These are phyloP conservation scores for Petrophora chlorosata DNA, from an alignment of 2,888 invertebrate genomes.

Conservation along the genomic window DNA sequence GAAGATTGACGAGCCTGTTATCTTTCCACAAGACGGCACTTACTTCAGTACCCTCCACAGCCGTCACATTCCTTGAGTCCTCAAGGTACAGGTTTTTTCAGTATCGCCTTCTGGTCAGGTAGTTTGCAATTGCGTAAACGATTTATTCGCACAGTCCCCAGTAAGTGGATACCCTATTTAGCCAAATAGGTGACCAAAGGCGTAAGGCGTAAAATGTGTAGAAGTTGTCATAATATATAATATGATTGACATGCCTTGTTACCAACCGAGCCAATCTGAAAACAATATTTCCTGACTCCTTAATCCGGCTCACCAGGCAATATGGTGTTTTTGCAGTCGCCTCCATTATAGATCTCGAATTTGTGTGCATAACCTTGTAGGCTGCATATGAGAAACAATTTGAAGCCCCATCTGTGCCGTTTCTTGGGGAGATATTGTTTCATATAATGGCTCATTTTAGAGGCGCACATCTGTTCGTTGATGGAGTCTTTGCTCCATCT, in stretches of 20 bases:
- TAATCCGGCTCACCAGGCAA: conserved; percentile 45
- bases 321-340: conserved; percentile 37
- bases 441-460: conserved; percentile 44
- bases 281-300: conserved; percentile 43
- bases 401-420: conserved; percentile 49
- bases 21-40: conserved; percentile 51
- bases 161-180: conserved; percentile 40
- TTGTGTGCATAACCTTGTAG: conserved; percentile 37
- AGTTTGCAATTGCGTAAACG: conserved; percentile 45
- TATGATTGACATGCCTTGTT: conserved; percentile 44
- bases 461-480: conserved; percentile 48
- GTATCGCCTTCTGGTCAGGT: conserved; percentile 26
- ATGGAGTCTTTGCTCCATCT: no score
- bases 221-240: conserved; percentile 35
- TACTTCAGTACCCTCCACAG: conserved; percentile 42
- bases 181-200: conserved; percentile 41
- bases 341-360: conserved; percentile 43
- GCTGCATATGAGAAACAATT: conserved; percentile 43
- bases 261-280: conserved; percentile 42
- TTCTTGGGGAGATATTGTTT: conserved; percentile 47
- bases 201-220: no score
- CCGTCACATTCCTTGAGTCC: conserved; percentile 42
- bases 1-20: conserved; percentile 49
- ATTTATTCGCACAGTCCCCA: conserved; percentile 44
- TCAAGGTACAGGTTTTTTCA: conserved; percentile 41